Evolutionary conservation across 1,140 invertebrate genomes (phyloP), one percentile per base, ranked within the genome.

Genomic region (Panonychus citri): DNA sequence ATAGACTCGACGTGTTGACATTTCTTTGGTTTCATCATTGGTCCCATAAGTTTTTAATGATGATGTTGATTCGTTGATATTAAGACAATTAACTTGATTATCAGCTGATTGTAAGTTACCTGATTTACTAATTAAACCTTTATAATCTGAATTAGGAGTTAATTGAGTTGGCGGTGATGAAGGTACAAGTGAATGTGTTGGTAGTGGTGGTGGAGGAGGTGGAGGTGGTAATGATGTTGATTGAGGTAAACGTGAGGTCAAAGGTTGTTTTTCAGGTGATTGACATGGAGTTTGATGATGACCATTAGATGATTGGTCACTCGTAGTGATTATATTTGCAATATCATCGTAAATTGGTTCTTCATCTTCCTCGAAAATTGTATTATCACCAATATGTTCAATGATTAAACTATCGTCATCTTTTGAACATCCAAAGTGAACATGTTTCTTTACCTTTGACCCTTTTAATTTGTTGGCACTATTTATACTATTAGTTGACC

Each of bases 291-390:
- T 10, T 46, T 46, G 43, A 46, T 15, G n/a, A 1, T 46, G 43
- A 21, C 21, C 8, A 19, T 46, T 46, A 24, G n/a, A n/a, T 21
- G n/a, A 46, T n/a, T n/a, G n/a, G 21, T 46, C 21, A 19, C n/a
- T 46, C 10, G n/a, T n/a, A 7, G n/a, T 46, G n/a, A 46, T 40
- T 17, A 40, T 19, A 46, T 46, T 46, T n/a, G 49, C 49, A 51
- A 51, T 51, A 30, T 51, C 49, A 30, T 51, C 49, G 49, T 51
- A 51, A 28, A 51, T 25, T 28, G 49, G 28, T 27, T 51, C 49
- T 46, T 46, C 42, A 46, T 46, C 43, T n/a, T 51, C 49, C 24
- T 51, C 49, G 25, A 51, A 26, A n/a, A 51, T 51, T 0, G 49
- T 51, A 7, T n/a, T n/a, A 19, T 51, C 49, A 51, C 24, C 24